phyloP scores from a whole-genome alignment of 2,113 vertebrate genomes.

The Rostratula benghalensis region DNA sequence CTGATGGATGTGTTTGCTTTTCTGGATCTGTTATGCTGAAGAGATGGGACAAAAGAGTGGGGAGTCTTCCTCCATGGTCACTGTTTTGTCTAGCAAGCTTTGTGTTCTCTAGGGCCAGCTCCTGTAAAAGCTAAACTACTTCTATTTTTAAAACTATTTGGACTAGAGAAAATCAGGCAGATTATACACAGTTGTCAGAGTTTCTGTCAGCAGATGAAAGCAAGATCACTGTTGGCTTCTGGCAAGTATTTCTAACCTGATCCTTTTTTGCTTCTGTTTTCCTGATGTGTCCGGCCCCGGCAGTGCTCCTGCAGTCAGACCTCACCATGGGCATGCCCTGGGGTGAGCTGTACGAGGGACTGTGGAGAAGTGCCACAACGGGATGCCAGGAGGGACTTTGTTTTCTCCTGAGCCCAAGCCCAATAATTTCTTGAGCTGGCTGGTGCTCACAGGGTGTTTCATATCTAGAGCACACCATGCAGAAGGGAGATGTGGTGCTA shows the following conservation, averaged over 20 bases:
- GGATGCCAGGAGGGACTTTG: background rate
- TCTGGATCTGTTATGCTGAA: background rate
- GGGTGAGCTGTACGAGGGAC: accelerated
- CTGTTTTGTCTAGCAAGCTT: slow-evolving; percentile 34
- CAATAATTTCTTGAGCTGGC: background rate
- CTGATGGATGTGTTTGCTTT: slow-evolving; percentile 15
- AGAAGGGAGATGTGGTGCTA: background rate
- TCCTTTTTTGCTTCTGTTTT: background rate
- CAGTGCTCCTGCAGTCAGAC: background rate
- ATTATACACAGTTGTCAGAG: slow-evolving; percentile 11
- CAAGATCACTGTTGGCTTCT: background rate
- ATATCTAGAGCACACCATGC: background rate
- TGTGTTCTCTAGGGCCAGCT: slow-evolving; percentile 2
- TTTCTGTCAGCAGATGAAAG: slow-evolving; percentile 21
- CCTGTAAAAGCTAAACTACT: background rate
- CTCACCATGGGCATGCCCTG: accelerated
- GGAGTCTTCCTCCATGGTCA: background rate
- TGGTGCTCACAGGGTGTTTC: background rate
- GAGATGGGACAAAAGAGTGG: background rate
- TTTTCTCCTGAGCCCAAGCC: background rate
- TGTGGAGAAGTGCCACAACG: accelerated
- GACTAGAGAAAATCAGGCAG: background rate
- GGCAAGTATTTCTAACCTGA: background rate
- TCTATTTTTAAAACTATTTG: slow-evolving; percentile 38
- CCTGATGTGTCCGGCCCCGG: background rate